Evolutionary conservation across 2,113 vertebrate species (phyloP), one percentile per base, ranked within the genome.

Genomic region (Bubo blakistoni): DNA sequence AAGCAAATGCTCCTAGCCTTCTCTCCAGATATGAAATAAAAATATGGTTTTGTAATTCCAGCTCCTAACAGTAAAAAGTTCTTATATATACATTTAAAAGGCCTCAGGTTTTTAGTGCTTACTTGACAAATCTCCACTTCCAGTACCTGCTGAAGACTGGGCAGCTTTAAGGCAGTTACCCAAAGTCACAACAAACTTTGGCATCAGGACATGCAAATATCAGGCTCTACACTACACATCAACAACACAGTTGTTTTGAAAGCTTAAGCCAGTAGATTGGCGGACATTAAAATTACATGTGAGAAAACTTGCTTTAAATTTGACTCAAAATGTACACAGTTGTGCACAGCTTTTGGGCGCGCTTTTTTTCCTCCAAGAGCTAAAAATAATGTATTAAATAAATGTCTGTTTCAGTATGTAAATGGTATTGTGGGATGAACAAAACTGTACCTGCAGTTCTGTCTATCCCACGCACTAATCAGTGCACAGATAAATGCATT

Each of bases 401-500:
- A 82, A 81, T 7, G 3, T 7, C 62, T 81, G 6, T 47, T 80
- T 82, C 34, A 26, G 18, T 4, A 55, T 77, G 24, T 69, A 86
- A 17, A 76, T n/a, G 32, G 44, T 8, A 12, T 34, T 78, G 80
- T 63, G 57, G 24, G 46, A 83, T 47, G 82, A 94, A 47, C 66
- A 71, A 70, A 94, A 21, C 46, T 24, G 12, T 46, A 70, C 67
- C 86, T 91, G 76, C 72, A 46, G 62, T 32, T 80, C 65, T 55
- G 34, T 52, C 81, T 57, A 25, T 29, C 71, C 72, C 63, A 44
- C 5, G 0, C 67, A 36, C 86, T 90, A 79, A 87, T 94, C 92
- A 91, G 84, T 13, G 57, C 52, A 51, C 82, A 82, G 91, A 95
- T 78, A 95, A 94, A 91, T 72, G 69, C 70, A 78, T 94, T 96